Conservation (phyloP, 2,888 invertebrate genomes). For the Adelphocoris suturalis region DNA sequence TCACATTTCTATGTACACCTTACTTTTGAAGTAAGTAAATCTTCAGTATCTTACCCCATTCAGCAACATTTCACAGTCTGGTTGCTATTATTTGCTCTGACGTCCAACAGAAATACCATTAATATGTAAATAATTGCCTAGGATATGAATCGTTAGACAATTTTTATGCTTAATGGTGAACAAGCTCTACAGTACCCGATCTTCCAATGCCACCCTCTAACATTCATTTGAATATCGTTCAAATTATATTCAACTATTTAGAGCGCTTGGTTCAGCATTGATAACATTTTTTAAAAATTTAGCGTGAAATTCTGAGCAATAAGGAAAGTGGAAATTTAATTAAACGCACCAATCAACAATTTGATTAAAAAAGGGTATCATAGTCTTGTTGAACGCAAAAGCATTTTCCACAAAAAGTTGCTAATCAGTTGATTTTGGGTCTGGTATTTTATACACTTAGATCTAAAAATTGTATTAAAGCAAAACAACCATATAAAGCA, state of each 20-base stretch:
- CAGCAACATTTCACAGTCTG: no score
- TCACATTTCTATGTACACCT: background rate
- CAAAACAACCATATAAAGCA: background rate
- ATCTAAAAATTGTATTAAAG: no score
- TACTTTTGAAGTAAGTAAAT: background rate
- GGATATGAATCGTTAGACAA: background rate
- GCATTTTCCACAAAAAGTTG: no score
- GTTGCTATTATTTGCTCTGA: no score
- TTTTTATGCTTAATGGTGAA: conserved; percentile 5
- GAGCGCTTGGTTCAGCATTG: conserved; percentile 19
- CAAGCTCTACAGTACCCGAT: background rate
- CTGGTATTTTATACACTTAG: no score
- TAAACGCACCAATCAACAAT: no score
- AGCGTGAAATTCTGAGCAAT: background rate
- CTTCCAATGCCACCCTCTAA: conserved; percentile 5
- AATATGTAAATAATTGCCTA: conserved; percentile 9
- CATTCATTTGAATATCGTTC: conserved; percentile 51
- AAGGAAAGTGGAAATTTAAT: no score
- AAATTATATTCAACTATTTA: conserved; percentile 59
- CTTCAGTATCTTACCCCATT: no score
- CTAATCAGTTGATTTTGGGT: no score
- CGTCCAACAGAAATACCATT: background rate
- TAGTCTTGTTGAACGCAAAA: no score
- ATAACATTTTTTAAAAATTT: background rate
- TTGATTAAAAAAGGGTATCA: no score